Percentiles rank a stretch among this genome's conserved stretches.
These are phyloP conservation scores for Camelus dromedarius DNA, from an alignment of 2,113 vertebrate species.

Conservation along the genomic window DNA sequence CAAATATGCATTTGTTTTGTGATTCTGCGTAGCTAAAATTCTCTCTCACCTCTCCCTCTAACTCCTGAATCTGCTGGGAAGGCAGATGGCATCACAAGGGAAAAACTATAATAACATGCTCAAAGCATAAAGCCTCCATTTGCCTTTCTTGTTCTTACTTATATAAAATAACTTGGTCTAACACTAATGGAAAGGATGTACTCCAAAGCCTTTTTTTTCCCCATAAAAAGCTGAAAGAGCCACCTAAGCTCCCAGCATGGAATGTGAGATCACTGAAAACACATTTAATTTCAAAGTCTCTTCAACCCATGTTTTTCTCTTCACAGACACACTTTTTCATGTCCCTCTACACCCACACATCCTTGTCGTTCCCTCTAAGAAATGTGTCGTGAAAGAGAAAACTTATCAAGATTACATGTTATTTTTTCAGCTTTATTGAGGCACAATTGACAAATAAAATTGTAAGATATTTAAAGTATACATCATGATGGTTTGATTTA, in stretches of 20 bases:
- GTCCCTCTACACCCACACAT: conserved; percentile 20
- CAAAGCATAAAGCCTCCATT: conserved; percentile 7
- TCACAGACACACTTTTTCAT: conserved; percentile 45
- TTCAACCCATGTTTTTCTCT: conserved; percentile 30
- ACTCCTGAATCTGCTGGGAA: conserved; percentile 10
- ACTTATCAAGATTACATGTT: conserved; percentile 9
- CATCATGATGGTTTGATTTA: not conserved
- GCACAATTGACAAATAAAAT: conserved; percentile 50
- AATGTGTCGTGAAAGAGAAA: conserved; percentile 45
- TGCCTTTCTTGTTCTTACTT: not conserved
- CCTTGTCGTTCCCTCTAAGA: conserved; percentile 3
- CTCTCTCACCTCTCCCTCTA: conserved; percentile 9
- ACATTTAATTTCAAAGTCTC: conserved; percentile 20
- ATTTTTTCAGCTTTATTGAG: conserved; percentile 35
- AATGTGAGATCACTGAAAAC: conserved; percentile 20
- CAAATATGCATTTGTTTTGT: conserved; percentile 36
- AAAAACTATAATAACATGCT: conserved; percentile 40
- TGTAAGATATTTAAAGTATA: not conserved
- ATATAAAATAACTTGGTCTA: conserved; percentile 49
- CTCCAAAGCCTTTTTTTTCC: not conserved
- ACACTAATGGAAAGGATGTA: conserved; percentile 6
- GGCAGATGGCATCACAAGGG: not conserved
- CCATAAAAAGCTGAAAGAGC: conserved; percentile 37
- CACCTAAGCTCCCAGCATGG: not conserved
- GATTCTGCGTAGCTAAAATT: conserved; percentile 12